Conservation (phyloP, 2,113 vertebrate species). For the Sclerurus mexicanus region DNA sequence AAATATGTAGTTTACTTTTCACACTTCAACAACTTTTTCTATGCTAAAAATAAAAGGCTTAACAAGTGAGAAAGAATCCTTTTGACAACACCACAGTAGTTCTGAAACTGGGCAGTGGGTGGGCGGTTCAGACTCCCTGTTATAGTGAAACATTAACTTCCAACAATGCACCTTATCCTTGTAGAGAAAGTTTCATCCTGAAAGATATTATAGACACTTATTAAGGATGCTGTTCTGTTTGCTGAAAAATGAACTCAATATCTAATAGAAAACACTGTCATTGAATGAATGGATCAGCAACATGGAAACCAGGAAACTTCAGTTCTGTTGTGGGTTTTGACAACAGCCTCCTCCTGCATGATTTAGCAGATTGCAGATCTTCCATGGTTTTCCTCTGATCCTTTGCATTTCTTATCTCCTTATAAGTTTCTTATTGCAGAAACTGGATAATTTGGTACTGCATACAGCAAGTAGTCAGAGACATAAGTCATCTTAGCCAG, state of each 20-base stretch:
- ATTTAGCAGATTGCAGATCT: not conserved
- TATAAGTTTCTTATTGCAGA: not conserved
- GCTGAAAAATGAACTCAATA: not conserved
- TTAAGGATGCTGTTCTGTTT: not conserved
- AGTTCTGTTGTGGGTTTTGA: not conserved
- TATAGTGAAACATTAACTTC: not conserved
- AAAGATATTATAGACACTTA: not conserved
- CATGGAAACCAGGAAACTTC: not conserved
- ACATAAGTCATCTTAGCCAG: not conserved
- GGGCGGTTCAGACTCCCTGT: not conserved
- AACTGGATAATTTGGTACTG: not conserved
- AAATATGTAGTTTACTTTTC: not conserved
- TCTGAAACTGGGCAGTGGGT: not conserved
- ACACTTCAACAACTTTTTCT: not conserved
- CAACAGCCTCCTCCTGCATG: too few species aligned
- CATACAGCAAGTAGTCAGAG: not conserved
- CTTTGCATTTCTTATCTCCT: not conserved
- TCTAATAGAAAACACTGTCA: not conserved
- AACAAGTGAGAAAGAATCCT: not conserved
- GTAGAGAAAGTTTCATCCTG: not conserved
- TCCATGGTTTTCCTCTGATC: not conserved
- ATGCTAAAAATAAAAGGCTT: not conserved
- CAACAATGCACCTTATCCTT: fast-evolving
- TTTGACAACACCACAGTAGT: not conserved
- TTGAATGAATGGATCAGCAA: not conserved